These are phyloP conservation scores for Aptenodytes patagonicus DNA, from an alignment of 2,113 vertebrate genomes.

Conservation along the genomic window DNA sequence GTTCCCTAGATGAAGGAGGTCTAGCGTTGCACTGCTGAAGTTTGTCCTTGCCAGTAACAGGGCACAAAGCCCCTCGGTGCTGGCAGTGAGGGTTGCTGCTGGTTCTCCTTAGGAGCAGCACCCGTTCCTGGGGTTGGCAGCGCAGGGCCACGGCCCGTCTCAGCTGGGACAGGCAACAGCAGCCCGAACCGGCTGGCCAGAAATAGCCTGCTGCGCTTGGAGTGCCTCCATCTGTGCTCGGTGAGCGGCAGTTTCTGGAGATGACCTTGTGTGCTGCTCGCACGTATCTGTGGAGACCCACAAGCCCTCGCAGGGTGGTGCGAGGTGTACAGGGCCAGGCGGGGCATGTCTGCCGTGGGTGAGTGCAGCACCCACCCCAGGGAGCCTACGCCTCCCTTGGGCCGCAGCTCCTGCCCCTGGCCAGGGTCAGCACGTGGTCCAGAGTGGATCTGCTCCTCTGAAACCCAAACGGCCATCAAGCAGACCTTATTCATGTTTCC, in stretches of 20 bases:
- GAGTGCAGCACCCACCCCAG: background rate
- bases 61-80: background rate
- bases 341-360: accelerated
- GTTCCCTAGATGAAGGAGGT: background rate
- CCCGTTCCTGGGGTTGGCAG: background rate
- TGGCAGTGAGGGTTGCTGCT: accelerated
- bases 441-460: background rate
- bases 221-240: background rate
- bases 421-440: accelerated
- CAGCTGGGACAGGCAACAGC: background rate
- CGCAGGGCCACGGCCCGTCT: background rate
- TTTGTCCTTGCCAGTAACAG: background rate
- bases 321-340: background rate
- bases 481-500: accelerated
- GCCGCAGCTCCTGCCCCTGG: background rate
- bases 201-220: background rate
- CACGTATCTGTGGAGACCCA: accelerated
- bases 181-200: background rate
- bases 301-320: background rate
- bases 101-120: background rate
- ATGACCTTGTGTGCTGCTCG: background rate
- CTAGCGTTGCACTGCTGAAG: background rate
- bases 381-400: accelerated
- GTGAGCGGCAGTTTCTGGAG: background rate
- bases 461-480: background rate